Evolutionary conservation across 2,113 vertebrate species (phyloP), one percentile per base, ranked within the genome.

Genomic region (Neoarius graeffei): DNA sequence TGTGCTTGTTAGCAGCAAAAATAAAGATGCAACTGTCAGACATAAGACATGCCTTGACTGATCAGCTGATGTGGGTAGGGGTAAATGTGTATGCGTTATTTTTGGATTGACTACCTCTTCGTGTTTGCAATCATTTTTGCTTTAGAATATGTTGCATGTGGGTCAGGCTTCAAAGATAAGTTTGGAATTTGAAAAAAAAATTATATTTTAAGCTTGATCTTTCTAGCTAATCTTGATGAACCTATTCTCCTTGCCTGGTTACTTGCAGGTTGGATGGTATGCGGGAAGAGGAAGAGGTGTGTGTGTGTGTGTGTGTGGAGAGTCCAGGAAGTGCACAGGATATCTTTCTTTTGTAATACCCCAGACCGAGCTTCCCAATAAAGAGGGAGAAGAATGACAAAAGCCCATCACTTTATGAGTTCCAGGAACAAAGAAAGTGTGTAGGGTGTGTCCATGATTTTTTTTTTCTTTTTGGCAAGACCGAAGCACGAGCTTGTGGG

Each of bases 201-300:
- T 2, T 17, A 30, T 35, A 30, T 23, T 25, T 25, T 20, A n/a
- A 74, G 3, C 8, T 74, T 48, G 20, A 48, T 74, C 48, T 54
- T 14, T 13, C 15, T 56, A 4, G 7, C 23, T 50, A 27, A 52
- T 66, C 35, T 48, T 52, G 23, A 27, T 30, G 8, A 67, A 27
- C 20, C n/a, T 83, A 13, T 60, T 62, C 25, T 59, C 52, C 15
- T 8, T 88, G 82, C 60, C 17, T 60, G 79, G 66, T 62, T 86
- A 71, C 90, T 86, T 87, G 52, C 66, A 82, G 23, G 66, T 71
- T 69, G n/a, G 81, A 17, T 85, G 87, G 90, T 89, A 86, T 89
- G 83, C 69, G 27, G 83, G 76, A 60, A 79, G 30, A 67, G 80
- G 85, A 64, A 64, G n/a, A 52, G 56, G 42, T 80, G 83, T 25